Base-by-base conservation (phyloP, 2,888 invertebrate species). In the Drosophila suboccidentalis region DNA sequence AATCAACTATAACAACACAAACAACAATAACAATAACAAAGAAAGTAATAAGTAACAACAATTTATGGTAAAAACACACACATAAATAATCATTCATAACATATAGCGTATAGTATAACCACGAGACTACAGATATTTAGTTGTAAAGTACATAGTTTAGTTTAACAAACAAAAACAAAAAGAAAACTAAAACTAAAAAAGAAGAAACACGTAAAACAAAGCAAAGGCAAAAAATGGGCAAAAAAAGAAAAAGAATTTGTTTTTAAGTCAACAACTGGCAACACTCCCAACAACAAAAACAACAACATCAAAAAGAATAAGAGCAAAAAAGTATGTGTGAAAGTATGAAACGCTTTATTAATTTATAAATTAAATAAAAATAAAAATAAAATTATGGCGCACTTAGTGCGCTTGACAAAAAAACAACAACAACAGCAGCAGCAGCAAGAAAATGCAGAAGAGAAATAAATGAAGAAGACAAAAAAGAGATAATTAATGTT, bases 91-190 rank as follows among this genome's bases (percentile, higher is more conserved):
- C 75, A 74, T 89, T 71, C 78, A 89, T 90, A 71, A 87, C 80
- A 85, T 79, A 90, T 86, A 88, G 80, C 74, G 72, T 90, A 74
- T 89, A 90, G 77, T 76, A 82, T 87, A 91, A 87, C 90, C 90
- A 77, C 90, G 90, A 90, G 90, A 90, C 90, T 87, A 87, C 90
- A 87, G 88, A 88, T 90, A 90, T 75, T 76, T 87, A 82, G 87
- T 82, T 89, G 86, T 90, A 82, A 85, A 75, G 79, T 80, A 78
- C 70, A 76, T 76, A 76, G 78, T 78, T 89, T 89, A 84, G 85
- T 87, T 83, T 68, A 77, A 82, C 75, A 61, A 76, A 63, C 70
- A 60, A 60, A 38, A 53, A 36, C 54, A 51, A 32, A 58, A 60
- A 57, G 5, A 39, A 47, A 19, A 44, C 2, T 5, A 71, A 22